Base-by-base conservation (phyloP, 2,888 invertebrate species). In the Norana najaformis region DNA sequence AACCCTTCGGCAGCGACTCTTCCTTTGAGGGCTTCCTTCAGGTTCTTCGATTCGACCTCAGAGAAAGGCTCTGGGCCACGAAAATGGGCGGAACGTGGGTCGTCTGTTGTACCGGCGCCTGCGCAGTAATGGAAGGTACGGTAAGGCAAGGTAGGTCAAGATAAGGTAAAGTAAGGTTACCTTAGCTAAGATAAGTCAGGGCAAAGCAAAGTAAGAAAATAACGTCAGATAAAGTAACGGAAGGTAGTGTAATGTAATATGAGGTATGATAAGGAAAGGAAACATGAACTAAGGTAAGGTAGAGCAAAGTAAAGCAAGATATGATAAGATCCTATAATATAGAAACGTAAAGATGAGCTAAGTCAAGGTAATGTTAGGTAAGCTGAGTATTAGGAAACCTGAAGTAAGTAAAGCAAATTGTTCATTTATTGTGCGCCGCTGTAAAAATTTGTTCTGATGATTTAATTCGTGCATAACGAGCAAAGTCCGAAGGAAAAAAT, bases 51-150 rank as follows among this genome's bases (percentile, higher is more conserved):
- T 47, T 88, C 88, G 4, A 47, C 41, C 35, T 88, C 88, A 13
- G 39, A 41, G 34, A 47, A 88, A 47, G 39, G 36, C 41, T 88
- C 88, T n/a, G 36, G 39, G 20, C 88, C 88, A 41, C 41, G 39
- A 47, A n/a, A 88, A 2, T 38, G 39, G 13, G 47, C 20, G 37
- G 39, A 41, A 36, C 88, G 38, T 1, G 88, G 88, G 14, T 88
- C 47, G 39, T 39, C 39, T 5, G 37, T 41, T 35, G 39, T 18
- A 30, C 88, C 88, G 11, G 85, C 30, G 20, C 85, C 85, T 85
- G 16, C 85, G 34, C 36, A 85, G 16, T 83, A 83, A n/a, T 20
- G 35, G n/a, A 30, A n/a, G n/a, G n/a, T 4, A 83, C 34, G 3
- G 3, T 83, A 83, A n/a, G 23, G 83, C 8, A 30, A n/a, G 30